Conservation (phyloP, 1,140 invertebrate species). For the Ostrea edulis region DNA sequence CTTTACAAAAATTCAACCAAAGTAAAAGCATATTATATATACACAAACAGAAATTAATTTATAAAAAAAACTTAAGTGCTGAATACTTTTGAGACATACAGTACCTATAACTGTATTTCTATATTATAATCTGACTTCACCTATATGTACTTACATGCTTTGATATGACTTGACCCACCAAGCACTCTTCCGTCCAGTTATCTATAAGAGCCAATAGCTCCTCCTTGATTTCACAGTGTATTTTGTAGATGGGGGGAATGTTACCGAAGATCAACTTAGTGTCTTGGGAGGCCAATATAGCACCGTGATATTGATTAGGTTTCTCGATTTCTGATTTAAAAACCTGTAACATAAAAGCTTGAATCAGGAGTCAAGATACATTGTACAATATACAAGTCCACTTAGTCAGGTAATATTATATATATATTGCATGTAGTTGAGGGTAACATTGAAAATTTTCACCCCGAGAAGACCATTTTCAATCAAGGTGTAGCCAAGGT, state of each 20-base stretch:
- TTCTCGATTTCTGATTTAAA: conserved; percentile 96
- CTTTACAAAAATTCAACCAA: too few relatives aligned
- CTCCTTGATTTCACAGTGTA: conserved; percentile 91
- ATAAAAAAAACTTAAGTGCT: too few relatives aligned
- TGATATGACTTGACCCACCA: conserved; percentile 92
- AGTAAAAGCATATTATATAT: too few relatives aligned
- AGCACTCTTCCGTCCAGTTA: conserved; percentile 89
- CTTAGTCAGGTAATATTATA: too few relatives aligned
- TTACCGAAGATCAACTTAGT: conserved; percentile 98
- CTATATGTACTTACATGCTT: conserved; percentile 86
- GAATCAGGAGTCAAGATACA: too few relatives aligned
- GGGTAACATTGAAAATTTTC: too few relatives aligned
- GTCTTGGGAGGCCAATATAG: conserved; percentile 93
- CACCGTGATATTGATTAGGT: conserved; percentile 86
- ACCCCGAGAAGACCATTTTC: too few relatives aligned
- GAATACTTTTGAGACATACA: too few relatives aligned
- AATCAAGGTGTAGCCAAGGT: too few relatives aligned
- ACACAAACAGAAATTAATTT: too few relatives aligned
- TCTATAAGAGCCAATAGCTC: conserved; percentile 85
- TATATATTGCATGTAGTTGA: too few relatives aligned
- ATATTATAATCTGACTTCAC: background rate
- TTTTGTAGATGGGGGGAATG: conserved; percentile 94
- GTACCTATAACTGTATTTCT: background rate
- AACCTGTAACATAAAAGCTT: conserved; percentile 83
- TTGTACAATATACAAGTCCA: too few relatives aligned